Evolutionary conservation across 2,888 invertebrate genomes (phyloP).

Genomic region (Drosophila aldrichi): DNA sequence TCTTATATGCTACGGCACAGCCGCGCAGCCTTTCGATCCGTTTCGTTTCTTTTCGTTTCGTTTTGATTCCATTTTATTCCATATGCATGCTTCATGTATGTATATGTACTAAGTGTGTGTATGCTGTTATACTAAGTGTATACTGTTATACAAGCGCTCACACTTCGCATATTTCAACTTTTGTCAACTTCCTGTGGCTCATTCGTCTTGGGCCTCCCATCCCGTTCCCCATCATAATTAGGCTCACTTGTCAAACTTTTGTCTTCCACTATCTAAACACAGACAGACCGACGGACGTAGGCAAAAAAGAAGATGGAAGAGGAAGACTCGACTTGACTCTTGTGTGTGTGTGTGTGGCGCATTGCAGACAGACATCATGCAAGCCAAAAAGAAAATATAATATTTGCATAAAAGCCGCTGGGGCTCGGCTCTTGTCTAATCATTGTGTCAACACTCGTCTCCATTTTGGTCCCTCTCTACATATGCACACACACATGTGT

Average conservation of each 20-base stretch:
- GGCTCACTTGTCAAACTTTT: constrained; percentile 54
- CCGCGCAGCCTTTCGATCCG: constrained; percentile 38
- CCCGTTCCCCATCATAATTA: constrained; percentile 47
- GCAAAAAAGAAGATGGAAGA: constrained; percentile 1
- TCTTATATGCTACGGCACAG: constrained; percentile 37
- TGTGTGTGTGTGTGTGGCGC: no score
- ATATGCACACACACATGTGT: not conserved
- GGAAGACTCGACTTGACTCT: constrained; percentile 12
- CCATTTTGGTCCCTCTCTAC: constrained; percentile 16
- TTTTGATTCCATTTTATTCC: constrained; percentile 47
- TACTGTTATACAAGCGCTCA: constrained; percentile 54
- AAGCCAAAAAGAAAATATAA: constrained; percentile 38
- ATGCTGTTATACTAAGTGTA: constrained; percentile 46
- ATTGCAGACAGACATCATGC: constrained; percentile 35
- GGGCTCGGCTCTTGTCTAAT: constrained; percentile 70
- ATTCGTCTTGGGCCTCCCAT: constrained; percentile 3
- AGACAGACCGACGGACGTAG: constrained; percentile 5
- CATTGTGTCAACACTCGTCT: constrained; percentile 63
- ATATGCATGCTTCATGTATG: constrained; percentile 9
- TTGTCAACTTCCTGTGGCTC: constrained; percentile 59
- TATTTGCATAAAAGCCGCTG: constrained; percentile 65
- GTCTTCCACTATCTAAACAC: constrained; percentile 30
- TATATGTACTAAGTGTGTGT: constrained; percentile 14
- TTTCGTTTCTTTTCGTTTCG: constrained; percentile 24
- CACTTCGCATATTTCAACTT: constrained; percentile 27